Percentiles rank a stretch among this genome's conserved stretches.
Conservation (phyloP, 2,888 invertebrate genomes). For the Ceraclea dissimilis region DNA sequence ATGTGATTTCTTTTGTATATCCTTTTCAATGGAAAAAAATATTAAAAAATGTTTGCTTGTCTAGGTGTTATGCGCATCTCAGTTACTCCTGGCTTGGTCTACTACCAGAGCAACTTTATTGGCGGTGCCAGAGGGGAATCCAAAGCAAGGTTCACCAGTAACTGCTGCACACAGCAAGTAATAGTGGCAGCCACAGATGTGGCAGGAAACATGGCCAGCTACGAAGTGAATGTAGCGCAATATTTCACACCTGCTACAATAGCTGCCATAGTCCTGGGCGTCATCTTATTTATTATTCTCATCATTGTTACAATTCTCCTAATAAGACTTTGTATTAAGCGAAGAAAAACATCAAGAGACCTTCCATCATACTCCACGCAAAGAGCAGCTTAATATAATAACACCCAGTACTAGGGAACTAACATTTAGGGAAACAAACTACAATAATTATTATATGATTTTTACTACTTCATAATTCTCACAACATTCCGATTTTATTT, state of each 20-base stretch:
- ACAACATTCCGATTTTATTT: no score
- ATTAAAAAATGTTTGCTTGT: no score
- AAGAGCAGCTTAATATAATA: slow-evolving; percentile 25
- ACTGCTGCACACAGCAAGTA: slow-evolving; percentile 64
- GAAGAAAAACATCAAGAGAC: slow-evolving; percentile 49
- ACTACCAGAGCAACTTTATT: slow-evolving; percentile 55
- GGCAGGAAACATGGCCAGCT: slow-evolving; percentile 56
- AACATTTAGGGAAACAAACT: no score
- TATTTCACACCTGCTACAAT: slow-evolving; percentile 49
- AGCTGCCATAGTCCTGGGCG: slow-evolving; percentile 63
- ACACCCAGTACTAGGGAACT: no score
- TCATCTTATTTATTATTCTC: slow-evolving; percentile 54
- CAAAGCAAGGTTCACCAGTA: slow-evolving; percentile 58
- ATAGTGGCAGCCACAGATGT: slow-evolving; percentile 62
- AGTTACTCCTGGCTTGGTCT: slow-evolving; percentile 53
- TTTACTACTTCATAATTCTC: no score
- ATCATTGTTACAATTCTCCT: slow-evolving; percentile 50
- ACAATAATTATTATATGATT: no score
- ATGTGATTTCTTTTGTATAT: no score
- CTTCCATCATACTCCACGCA: slow-evolving; percentile 50
- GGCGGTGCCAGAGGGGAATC: slow-evolving; percentile 62
- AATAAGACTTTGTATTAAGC: slow-evolving; percentile 54
- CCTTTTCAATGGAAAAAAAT: no score
- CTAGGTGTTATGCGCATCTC: slow-evolving; percentile 53
- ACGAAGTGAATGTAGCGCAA: slow-evolving; percentile 50